phyloP scores from a whole-genome alignment of 2,888 invertebrate species.

The Micoletzkya japonica region DNA sequence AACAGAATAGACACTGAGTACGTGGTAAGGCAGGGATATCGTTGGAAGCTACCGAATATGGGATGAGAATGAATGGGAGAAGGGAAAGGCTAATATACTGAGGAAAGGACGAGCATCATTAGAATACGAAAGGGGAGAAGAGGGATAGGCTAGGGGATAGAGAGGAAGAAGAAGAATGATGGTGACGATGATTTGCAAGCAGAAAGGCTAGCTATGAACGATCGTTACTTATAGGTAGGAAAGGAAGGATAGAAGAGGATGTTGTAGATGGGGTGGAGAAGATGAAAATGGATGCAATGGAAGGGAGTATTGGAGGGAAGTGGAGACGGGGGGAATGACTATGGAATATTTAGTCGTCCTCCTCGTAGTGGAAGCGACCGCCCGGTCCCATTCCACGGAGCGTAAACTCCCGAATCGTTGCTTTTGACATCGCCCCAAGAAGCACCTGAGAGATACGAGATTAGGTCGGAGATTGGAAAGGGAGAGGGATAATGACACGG shows the following conservation, averaged over 20 bases:
- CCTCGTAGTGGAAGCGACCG: neutral
- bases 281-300: neutral
- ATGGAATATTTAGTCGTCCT: conserved; percentile 9
- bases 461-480: conserved; percentile 14
- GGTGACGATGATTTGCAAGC: too few species aligned
- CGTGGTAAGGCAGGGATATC: too few species aligned
- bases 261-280: neutral
- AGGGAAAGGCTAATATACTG: too few species aligned
- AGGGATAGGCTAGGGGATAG: conserved; percentile 1
- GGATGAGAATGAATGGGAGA: too few species aligned
- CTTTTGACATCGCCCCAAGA: conserved; percentile 58
- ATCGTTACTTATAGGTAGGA: too few species aligned
- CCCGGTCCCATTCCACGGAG: conserved; percentile 29
- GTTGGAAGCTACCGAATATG: too few species aligned
- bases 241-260: neutral
- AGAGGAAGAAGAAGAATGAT: neutral
- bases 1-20: too few species aligned
- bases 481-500: neutral
- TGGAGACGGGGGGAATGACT: neutral
- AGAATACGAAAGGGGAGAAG: neutral
- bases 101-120: conserved; percentile 17
- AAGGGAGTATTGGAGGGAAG: neutral
- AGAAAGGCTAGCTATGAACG: too few species aligned
- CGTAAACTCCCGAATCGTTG: conserved; percentile 51
- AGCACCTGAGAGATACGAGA: conserved; percentile 38